Conservation (phyloP, 2,797 vertebrate genomes). For the Atherinosoma microstoma region DNA sequence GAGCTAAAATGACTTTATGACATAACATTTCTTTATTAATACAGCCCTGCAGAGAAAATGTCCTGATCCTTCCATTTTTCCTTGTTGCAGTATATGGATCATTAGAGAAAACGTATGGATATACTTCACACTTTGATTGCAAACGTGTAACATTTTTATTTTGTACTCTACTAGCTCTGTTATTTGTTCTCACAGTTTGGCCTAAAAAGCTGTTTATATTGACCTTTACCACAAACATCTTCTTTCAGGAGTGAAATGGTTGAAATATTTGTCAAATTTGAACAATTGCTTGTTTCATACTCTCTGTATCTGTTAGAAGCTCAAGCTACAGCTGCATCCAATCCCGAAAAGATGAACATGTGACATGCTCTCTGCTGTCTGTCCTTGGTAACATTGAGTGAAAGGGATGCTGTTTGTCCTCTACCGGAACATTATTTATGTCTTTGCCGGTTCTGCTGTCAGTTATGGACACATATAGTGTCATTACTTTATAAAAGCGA, state of each 20-base stretch:
- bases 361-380: conserved; percentile 29
- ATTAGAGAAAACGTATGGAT: not conserved
- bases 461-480: conserved; percentile 27
- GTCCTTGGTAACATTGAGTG: conserved; percentile 26
- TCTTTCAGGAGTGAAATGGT: not conserved
- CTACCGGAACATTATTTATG: conserved; percentile 36
- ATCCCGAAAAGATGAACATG: conserved; percentile 40
- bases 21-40: conserved; percentile 24
- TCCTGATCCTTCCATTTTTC: not conserved
- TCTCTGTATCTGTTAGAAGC: not conserved
- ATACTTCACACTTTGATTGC: not conserved
- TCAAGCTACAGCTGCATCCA: not conserved
- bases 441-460: conserved; percentile 6
- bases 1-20: conserved; percentile 33
- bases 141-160: not conserved
- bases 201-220: not conserved
- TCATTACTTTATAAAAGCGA: not conserved
- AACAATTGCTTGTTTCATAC: conserved; percentile 15
- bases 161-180: not conserved
- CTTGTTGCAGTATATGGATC: not conserved
- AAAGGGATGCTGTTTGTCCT: conserved; percentile 41
- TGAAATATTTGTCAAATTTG: not conserved
- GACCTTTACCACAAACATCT: not conserved
- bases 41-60: not conserved
- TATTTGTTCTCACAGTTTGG: not conserved